Base-by-base conservation (phyloP, 64 coral and sea anemone genomes). In the Platygyra sinensis region DNA sequence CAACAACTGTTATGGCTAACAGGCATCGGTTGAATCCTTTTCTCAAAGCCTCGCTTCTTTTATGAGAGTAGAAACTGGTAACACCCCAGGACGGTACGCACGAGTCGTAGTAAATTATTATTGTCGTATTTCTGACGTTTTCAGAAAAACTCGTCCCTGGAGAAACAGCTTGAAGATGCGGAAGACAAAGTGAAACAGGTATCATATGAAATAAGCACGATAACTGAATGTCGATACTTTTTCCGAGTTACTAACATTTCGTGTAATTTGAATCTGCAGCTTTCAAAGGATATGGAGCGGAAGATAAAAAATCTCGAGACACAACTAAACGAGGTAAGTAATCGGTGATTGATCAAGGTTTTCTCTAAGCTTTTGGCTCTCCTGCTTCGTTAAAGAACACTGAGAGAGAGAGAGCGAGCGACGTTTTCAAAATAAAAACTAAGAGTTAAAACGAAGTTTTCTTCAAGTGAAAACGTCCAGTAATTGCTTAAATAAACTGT, bases 91-190 rank as follows among this genome's bases (percentile, higher is more conserved):
- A 24, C 62, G 62, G n/a, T 18, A 22, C 18, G n/a, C 8, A 24
- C 62, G 7, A 22, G 8, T 65, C 24, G 20, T 18, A 78, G 14
- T 39, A 31, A n/a, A 20, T 10, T 39, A 30, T 50, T 11, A n/a
- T 39, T 49, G 7, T 83, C 16, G 52, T 64, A 28, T 15, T 24
- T 83, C 30, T 14, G 22, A 31, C 27, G 10, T 87, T 10, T 73
- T 46, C 54, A 87, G 80, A 82, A 91, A 62, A 74, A 60, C 25
- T 60, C 52, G 25, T 73, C 69, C 29, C 17, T 83, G 18, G 81
- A 84, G 15, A 91, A 82, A 75, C 80, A 91, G 64, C 52, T 91
- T 20, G 89, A 91, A 74, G 71, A 72, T 39, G 42, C 89, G 19
- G 89, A 91, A 50, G 22, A 22, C 6, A 91, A 85, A 54, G n/a